These are phyloP conservation scores for Melanargia galathea DNA, from an alignment of 2,888 invertebrate species.

Conservation along the genomic window DNA sequence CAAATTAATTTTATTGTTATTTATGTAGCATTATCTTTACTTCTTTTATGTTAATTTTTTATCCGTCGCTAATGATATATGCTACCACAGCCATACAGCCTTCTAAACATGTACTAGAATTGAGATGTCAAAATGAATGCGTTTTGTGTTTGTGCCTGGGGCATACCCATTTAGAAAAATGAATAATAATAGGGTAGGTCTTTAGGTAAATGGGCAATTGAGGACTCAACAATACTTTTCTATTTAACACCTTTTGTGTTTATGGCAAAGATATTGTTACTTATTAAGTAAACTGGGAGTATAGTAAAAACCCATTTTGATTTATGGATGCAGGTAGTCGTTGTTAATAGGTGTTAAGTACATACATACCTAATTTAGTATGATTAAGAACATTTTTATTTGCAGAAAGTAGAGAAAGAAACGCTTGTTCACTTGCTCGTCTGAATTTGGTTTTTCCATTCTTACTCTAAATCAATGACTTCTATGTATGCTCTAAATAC, in stretches of 20 bases:
- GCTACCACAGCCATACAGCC: too few relatives aligned
- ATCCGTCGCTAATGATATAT: neutral
- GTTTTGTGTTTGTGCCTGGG: neutral
- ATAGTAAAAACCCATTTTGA: neutral
- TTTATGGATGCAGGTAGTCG: neutral
- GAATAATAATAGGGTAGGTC: too few relatives aligned
- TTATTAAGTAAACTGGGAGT: neutral
- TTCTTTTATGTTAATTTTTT: too few relatives aligned
- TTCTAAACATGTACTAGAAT: neutral
- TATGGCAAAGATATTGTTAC: neutral
- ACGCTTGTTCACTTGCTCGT: too few relatives aligned
- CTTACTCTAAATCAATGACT: neutral
- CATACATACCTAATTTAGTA: too few relatives aligned
- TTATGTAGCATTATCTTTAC: neutral
- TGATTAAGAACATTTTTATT: too few relatives aligned
- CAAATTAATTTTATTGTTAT: too few relatives aligned
- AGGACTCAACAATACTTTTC: neutral
- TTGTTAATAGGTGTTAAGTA: neutral
- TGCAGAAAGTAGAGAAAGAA: too few relatives aligned
- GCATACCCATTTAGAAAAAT: constrained; percentile 1
- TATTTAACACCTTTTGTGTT: neutral
- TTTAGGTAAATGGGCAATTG: neutral
- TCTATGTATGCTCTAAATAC: too few relatives aligned
- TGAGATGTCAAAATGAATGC: neutral
- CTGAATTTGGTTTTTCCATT: neutral